Evolutionary conservation across 2,113 vertebrate genomes (phyloP), one percentile per base, ranked within the genome.

Genomic region (Mesoclemmys tuberculata): DNA sequence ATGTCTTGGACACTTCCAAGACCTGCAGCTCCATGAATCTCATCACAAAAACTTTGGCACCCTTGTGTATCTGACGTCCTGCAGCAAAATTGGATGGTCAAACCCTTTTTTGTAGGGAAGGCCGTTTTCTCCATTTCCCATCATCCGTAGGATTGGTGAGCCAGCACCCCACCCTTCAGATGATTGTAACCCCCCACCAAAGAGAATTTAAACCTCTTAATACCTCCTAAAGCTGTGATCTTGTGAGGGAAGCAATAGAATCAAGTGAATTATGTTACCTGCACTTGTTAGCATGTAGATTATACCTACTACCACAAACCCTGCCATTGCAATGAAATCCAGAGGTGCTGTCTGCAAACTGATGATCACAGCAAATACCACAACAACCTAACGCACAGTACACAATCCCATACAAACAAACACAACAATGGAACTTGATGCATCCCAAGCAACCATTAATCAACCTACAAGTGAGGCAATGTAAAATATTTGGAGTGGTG

Each of bases 81-180:
- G 86, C 80, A 55, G 31, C 38, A 68, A 51, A 18, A 19, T 86
- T 82, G 41, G 26, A 51, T 14, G 79, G 2, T 9, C 1, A 24
- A 10, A 5, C 2, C 2, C 2, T 7, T 5, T 3, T 0, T 0
- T 9, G 4, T 68, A 24, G 2, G 8, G 80, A 82, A 82, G 35
- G 2, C 0, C 0, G 31, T 74, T 44, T 18, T 38, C 4, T 75
- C 27, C 3, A 29, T 26, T 82, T 84, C 13, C 55, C 49, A 31
- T 1, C 35, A 22, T 21, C 24, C 13, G 71, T 44, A 44, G 21
- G 6, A 75, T 44, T 75, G 10, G 71, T 26, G 24, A 41, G 71
- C 71, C n/a, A 75, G 5, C 35, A 19, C 61, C 35, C 14, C 8
- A 68, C 18, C 14, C 35, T n/a, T 68, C 18, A 75, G 26, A 44